Evolutionary conservation across 2,797 vertebrate genomes (phyloP).

Genomic region (Enoplosus armatus): DNA sequence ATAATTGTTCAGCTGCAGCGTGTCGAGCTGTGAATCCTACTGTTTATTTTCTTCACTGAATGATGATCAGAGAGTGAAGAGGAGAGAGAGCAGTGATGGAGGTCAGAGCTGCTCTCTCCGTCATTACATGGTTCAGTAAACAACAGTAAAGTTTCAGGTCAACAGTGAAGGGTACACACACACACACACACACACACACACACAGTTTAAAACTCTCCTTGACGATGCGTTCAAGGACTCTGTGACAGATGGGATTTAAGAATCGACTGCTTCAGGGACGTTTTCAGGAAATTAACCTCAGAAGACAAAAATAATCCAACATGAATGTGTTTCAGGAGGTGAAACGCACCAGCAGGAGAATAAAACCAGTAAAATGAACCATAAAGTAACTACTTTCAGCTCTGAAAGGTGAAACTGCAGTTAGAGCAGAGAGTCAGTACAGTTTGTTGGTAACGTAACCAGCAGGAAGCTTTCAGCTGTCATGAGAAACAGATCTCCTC

Average conservation of each 20-base stretch:
- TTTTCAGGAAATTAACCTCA: too few species aligned
- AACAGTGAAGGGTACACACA: constrained; percentile 50
- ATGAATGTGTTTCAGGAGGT: too few species aligned
- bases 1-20: background rate
- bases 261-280: background rate
- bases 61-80: background rate
- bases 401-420: too few species aligned
- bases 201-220: constrained; percentile 15
- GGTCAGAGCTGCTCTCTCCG: constrained; percentile 43
- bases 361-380: too few species aligned
- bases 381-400: too few species aligned
- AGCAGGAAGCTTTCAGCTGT: background rate
- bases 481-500: constrained; percentile 9
- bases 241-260: constrained; percentile 45
- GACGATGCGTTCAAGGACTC: constrained; percentile 62
- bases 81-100: constrained; percentile 24
- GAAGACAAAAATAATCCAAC: too few species aligned
- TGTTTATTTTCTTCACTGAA: background rate
- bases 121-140: constrained; percentile 65
- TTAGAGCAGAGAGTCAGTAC: too few species aligned
- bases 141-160: constrained; percentile 60
- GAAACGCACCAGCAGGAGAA: too few species aligned
- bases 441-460: background rate
- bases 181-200: constrained; percentile 14
- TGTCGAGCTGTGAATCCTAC: too few species aligned